A percentile compares a stretch with the other conserved stretches of the same genome.
phyloP scores from a whole-genome alignment of 2,888 invertebrate species.

The Petrolisthes manimaculis region DNA sequence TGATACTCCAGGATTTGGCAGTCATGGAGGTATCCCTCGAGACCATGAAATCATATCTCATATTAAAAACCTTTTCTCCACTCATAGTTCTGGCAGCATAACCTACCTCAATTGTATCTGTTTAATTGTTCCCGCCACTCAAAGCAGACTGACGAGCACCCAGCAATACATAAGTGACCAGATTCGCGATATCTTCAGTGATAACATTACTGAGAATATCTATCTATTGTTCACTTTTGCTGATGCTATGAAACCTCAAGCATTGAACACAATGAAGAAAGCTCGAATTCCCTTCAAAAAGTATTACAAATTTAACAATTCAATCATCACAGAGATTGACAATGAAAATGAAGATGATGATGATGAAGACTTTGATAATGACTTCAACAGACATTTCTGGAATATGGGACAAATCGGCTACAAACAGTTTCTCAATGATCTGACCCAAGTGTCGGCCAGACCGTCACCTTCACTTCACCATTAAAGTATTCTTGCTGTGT shows the following conservation, averaged over 20 bases:
- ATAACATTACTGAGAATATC: conserved; percentile 22
- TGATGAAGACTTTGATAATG: not conserved
- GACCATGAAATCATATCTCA: not conserved
- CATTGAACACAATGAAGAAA: conserved; percentile 10
- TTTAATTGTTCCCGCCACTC: conserved; percentile 13
- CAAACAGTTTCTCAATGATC: not conserved
- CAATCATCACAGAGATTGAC: not conserved
- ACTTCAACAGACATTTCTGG: not conserved
- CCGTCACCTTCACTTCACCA: too few species aligned
- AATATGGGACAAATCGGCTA: not conserved
- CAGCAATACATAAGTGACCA: conserved; percentile 31
- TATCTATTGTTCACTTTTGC: conserved; percentile 33
- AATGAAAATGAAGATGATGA: not conserved
- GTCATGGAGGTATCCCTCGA: not conserved
- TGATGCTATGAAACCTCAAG: conserved; percentile 21
- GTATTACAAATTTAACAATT: conserved; percentile 30
- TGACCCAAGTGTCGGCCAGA: not conserved
- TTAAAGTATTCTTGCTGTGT: too few species aligned
- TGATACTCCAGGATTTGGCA: conserved; percentile 32
- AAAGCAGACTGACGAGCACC: conserved; percentile 14
- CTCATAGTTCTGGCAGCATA: not conserved
- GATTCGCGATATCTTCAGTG: conserved; percentile 10
- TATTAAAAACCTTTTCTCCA: not conserved
- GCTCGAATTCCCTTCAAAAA: conserved; percentile 21
- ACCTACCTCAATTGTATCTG: not conserved